Base-by-base conservation (phyloP, 2,888 invertebrate species). In the Philereme vetulata region DNA sequence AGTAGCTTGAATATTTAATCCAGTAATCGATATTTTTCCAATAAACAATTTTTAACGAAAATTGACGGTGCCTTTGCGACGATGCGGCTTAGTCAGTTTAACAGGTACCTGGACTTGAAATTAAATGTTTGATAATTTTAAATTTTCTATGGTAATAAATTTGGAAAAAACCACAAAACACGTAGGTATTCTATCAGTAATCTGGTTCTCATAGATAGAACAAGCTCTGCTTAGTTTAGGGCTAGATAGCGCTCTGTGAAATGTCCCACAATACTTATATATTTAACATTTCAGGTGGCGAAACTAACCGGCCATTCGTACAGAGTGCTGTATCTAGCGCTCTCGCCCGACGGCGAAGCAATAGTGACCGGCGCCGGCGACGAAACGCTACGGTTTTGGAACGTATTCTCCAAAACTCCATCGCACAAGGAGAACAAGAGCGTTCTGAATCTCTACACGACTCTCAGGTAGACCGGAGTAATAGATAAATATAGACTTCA, bases 361-460 rank as follows among this genome's bases (percentile, higher is more conserved):
- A 99, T 99, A 68, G 99, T 99, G 0, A 99, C 99, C 0, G 99
- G 99, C 34, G 99, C 99, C 0, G 99, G 99, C 0, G 99, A 99
- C 86, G 99, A 99, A 84, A 99, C 99, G 0, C 93, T 99, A 4
- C 93, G 99, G 5, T 99, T 99, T 87, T 99, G 99, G 99, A 99
- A 99, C 93, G 98, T 99, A 0, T 99, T 99, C 91, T 98, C 98
- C 79, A 99, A 99, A 93, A 98, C 98, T 10, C 95, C 98, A 42
- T 98, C 98, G 60, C 97, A 97, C 81, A 97, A 97, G 85, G 98
- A 98, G 85, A 97, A 97, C 73, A 97, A 98, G 85, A 98, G 98
- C 65, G 97, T 98, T 54, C 93, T 98, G 59, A 98, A 98, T 90
- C 93, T 98, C 34, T 98, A 98, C 88, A 97, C 98, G 46, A 97